Evolutionary conservation across 2,797 vertebrate genomes (phyloP), one percentile per base, ranked within the genome.

Genomic region (Cyclura pinguis): DNA sequence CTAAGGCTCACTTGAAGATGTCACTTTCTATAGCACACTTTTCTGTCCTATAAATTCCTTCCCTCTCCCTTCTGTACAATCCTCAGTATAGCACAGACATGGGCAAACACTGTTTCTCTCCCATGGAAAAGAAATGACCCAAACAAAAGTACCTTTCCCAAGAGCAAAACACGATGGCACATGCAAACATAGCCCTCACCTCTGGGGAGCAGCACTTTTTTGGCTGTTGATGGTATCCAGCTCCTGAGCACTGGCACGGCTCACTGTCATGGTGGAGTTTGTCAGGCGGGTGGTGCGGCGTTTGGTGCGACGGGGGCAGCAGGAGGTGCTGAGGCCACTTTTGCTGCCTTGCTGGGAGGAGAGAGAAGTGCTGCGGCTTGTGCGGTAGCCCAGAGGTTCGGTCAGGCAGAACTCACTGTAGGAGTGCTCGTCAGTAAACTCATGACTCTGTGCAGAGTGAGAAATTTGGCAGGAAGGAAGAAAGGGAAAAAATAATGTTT

Each of bases 251-350:
- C 98, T 99, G 24, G 98, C 98, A 0, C 98, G 97, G 95, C 98
- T 98, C 78, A 98, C 98, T 0, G 98, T 98, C 88, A 98, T 98
- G 0, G 98, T 98, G 92, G 98, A 98, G 96, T 98, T 98, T 89
- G 98, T 98, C 87, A 98, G 97, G 22, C 98, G 97, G 93, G 98
- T 98, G 96, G 98, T 98, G 92, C 98, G 97, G 88, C 98, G 97
- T 88, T 98, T 96, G 92, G 96, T 96, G 12, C 98, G 97, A 47
- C 98, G 97, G 3, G 98, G 98, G 93, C 98, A 99, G 96, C 98
- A 98, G 64, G 98, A 98, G 50, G 98, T 98, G 86, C 85, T 64
- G 18, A 91, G 50, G 2, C 81, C 20, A 24, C 85, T 72, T 9
- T 77, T 64, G 81, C 94, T 80, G 27, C 94, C 98, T 97, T 98